phyloP scores from a whole-genome alignment of 2,113 vertebrate genomes.

The Cebus imitator region DNA sequence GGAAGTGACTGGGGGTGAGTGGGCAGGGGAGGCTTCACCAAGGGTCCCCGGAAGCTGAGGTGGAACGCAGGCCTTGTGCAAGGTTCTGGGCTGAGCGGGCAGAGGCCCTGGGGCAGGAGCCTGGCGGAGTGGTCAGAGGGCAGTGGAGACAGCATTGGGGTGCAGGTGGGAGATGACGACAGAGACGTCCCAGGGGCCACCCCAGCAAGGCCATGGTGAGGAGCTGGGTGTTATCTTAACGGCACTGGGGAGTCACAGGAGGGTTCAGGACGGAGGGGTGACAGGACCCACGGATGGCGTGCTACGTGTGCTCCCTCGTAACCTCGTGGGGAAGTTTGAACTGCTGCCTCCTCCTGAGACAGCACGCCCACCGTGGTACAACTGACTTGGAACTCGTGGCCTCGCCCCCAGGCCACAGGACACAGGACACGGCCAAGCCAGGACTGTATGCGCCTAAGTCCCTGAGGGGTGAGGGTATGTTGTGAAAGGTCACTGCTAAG shows the following conservation, averaged over 20 bases:
- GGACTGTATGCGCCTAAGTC: too few relatives aligned
- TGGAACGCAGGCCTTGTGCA: rapidly evolving
- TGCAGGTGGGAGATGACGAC: background rate
- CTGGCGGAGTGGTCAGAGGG: background rate
- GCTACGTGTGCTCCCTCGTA: background rate
- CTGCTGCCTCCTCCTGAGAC: background rate
- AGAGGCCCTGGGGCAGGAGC: background rate
- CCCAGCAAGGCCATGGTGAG: rapidly evolving
- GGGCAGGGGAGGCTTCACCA: background rate
- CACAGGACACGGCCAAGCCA: background rate
- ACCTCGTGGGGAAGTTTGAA: background rate
- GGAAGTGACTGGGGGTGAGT: background rate
- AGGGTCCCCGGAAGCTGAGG: background rate
- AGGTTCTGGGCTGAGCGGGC: background rate
- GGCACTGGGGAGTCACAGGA: background rate
- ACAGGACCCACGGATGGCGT: rapidly evolving
- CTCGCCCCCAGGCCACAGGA: rapidly evolving
- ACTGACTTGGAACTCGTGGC: background rate
- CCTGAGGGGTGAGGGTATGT: rapidly evolving
- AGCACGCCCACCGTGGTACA: background rate
- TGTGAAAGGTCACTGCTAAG: background rate
- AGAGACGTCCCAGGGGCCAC: background rate
- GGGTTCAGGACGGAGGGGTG: background rate
- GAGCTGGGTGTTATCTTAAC: background rate
- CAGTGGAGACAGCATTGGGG: background rate